A percentile compares a stretch with the other conserved stretches of the same genome.
These are phyloP conservation scores for Molorchus minor DNA, from an alignment of 2,888 invertebrate genomes.

Conservation along the genomic window DNA sequence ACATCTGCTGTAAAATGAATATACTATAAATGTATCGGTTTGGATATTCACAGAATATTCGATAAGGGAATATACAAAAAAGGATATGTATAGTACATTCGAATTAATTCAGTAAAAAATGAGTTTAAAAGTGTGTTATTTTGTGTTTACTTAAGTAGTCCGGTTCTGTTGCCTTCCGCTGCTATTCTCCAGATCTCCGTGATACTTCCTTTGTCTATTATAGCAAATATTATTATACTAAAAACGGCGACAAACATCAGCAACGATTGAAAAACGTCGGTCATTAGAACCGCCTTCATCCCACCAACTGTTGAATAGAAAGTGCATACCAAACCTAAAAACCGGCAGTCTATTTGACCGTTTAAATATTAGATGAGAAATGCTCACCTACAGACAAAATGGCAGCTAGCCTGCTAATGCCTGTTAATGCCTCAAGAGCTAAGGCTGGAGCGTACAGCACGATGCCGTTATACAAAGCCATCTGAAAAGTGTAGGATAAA, in stretches of 20 bases:
- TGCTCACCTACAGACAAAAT: slow-evolving; percentile 73
- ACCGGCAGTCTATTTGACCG: neutral
- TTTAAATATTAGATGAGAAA: too few relatives aligned
- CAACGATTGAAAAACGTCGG: slow-evolving; percentile 84
- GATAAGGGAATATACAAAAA: too few relatives aligned
- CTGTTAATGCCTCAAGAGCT: slow-evolving; percentile 86
- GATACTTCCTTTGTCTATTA: slow-evolving; percentile 75
- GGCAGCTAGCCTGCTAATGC: slow-evolving; percentile 76
- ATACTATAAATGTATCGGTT: too few relatives aligned
- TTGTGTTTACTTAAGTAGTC: slow-evolving; percentile 72
- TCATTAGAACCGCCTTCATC: slow-evolving; percentile 90
- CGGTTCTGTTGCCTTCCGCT: slow-evolving; percentile 72
- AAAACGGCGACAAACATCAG: slow-evolving; percentile 88
- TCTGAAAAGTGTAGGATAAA: slow-evolving; percentile 85
- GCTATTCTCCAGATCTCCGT: slow-evolving; percentile 77
- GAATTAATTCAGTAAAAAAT: too few relatives aligned
- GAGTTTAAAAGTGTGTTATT: too few relatives aligned
- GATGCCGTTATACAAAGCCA: slow-evolving; percentile 90
- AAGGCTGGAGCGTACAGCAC: slow-evolving; percentile 94
- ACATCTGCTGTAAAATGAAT: too few relatives aligned
- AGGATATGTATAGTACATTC: too few relatives aligned
- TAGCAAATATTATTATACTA: slow-evolving; percentile 79
- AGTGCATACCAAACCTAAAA: slow-evolving; percentile 76
- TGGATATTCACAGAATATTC: too few relatives aligned
- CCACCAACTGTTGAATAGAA: slow-evolving; percentile 90